Conservation (phyloP, 2,113 vertebrate genomes). For the Calypte anna region DNA sequence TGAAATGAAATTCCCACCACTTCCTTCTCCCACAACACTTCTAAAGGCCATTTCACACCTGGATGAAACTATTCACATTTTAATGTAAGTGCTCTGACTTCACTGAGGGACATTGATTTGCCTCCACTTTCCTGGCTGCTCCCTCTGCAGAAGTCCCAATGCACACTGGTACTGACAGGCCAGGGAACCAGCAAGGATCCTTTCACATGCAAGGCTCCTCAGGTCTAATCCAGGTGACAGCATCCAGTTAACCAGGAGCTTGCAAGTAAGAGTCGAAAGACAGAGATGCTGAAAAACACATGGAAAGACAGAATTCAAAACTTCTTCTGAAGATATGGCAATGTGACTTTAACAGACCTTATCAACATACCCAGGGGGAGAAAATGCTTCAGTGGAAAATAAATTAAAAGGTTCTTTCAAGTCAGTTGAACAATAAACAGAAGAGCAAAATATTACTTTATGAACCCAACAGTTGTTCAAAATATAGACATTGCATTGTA, state of each 20-base stretch:
- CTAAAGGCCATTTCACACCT: slow-evolving; percentile 18
- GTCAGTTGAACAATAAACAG: neutral
- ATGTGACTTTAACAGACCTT: neutral
- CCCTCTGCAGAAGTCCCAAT: neutral
- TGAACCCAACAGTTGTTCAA: neutral
- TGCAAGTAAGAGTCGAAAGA: neutral
- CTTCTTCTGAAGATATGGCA: neutral
- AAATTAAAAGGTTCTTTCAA: neutral
- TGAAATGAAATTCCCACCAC: neutral
- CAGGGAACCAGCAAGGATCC: neutral
- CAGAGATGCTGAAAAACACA: neutral
- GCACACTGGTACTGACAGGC: neutral
- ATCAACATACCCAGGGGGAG: neutral
- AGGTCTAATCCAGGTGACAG: neutral
- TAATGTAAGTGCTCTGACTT: slow-evolving; percentile 16
- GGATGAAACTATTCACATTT: slow-evolving; percentile 20
- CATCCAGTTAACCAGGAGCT: neutral
- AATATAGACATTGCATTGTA: neutral
- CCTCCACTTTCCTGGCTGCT: neutral
- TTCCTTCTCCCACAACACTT: neutral
- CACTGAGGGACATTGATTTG: neutral
- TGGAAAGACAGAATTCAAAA: neutral
- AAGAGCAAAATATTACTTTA: neutral
- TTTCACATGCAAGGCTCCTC: slow-evolving; percentile 1
- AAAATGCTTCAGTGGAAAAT: neutral